Evolutionary conservation across 2,797 vertebrate genomes (phyloP).

Genomic region (Alouatta caraya): DNA sequence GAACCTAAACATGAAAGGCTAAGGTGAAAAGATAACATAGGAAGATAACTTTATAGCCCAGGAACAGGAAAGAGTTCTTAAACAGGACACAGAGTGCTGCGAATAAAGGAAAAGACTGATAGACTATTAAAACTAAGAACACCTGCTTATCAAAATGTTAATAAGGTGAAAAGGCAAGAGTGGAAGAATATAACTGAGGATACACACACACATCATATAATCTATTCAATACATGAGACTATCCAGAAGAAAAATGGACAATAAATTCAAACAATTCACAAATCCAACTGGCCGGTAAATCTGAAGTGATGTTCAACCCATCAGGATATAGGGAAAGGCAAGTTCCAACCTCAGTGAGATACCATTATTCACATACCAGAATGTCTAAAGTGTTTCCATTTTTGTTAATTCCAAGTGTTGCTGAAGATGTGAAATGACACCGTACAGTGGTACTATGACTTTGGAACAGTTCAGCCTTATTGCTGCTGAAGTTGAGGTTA

Average conservation of each 20-base stretch:
- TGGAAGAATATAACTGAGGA: neutral
- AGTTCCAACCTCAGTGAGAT: neutral
- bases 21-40: neutral
- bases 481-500: neutral
- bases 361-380: no score
- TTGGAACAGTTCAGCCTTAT: neutral
- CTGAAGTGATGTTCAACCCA: neutral
- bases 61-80: neutral
- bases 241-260: constrained; percentile 14
- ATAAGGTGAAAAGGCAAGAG: neutral
- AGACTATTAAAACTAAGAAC: neutral
- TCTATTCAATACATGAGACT: neutral
- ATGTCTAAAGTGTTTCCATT: neutral
- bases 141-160: neutral
- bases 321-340: neutral
- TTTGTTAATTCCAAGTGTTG: neutral
- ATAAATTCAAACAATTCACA: constrained; percentile 14
- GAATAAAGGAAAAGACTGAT: neutral
- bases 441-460: neutral
- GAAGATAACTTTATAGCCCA: neutral
- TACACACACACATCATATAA: neutral
- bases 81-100: neutral
- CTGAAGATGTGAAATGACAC: neutral
- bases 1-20: neutral
- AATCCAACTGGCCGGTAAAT: neutral